Evolutionary conservation across 1,140 invertebrate genomes (phyloP).

Genomic region (Pissodes strobi): DNA sequence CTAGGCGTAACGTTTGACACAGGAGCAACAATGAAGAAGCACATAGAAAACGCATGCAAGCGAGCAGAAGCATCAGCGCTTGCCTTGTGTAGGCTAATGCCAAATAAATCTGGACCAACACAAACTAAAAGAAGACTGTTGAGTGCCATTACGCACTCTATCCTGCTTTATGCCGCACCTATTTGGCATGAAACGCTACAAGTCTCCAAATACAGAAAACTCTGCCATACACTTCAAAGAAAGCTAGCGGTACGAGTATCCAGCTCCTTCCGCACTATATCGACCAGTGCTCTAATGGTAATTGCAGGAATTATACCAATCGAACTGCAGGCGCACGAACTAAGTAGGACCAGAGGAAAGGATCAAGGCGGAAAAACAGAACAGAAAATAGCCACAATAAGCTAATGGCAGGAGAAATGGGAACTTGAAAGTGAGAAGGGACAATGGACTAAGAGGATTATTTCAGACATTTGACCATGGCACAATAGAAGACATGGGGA

Average conservation of each 20-base stretch:
- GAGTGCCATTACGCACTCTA: neutral
- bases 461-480: constrained; percentile 26
- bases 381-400: neutral
- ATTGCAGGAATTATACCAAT: constrained; percentile 35
- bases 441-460: constrained; percentile 23
- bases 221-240: neutral
- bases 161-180: no score
- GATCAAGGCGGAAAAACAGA: neutral
- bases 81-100: no score
- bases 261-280: no score
- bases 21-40: no score
- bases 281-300: constrained; percentile 18
- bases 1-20: no score
- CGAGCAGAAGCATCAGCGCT: no score
- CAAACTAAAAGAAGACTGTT: constrained; percentile 5
- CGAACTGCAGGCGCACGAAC: constrained; percentile 36
- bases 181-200: no score
- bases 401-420: constrained; percentile 19
- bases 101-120: neutral
- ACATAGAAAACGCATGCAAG: no score
- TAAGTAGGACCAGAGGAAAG: no score
- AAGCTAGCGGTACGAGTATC: neutral
- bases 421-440: constrained; percentile 28
- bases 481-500: constrained; percentile 31
- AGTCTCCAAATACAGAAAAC: constrained; percentile 6